Percentiles rank a stretch among this genome's conserved stretches.
Evolutionary conservation across 2,113 vertebrate species (phyloP).

Genomic region (Cavia aperea): DNA sequence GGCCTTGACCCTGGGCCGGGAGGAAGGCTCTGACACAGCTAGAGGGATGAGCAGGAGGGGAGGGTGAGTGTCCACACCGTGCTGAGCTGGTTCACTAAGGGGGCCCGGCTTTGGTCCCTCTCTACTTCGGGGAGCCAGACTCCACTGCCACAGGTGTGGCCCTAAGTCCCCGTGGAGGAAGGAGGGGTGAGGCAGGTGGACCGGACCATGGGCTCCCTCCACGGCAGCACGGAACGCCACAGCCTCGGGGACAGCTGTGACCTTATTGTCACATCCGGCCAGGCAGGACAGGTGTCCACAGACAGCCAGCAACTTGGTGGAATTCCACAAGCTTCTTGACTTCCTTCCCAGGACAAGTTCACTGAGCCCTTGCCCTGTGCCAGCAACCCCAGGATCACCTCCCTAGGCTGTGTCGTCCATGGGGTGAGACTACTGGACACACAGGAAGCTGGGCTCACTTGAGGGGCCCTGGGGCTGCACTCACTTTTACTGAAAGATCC

Average conservation of each 20-base stretch:
- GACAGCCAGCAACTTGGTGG: constrained; percentile 71
- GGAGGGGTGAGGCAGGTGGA: constrained; percentile 83
- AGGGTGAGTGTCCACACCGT: constrained; percentile 78
- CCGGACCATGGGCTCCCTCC: constrained; percentile 82
- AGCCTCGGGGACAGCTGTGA: constrained; percentile 77
- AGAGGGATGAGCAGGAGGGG: constrained; percentile 83
- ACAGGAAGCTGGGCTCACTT: rapidly evolving
- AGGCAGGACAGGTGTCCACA: constrained; percentile 84
- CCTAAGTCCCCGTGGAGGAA: constrained; percentile 81
- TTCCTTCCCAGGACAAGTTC: constrained; percentile 84
- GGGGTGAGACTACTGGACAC: constrained; percentile 76
- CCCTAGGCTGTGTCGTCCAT: constrained; percentile 88
- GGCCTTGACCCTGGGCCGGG: constrained; percentile 71
- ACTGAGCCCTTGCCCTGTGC: constrained; percentile 80
- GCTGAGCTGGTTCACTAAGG: constrained; percentile 79
- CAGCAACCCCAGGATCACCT: constrained; percentile 79
- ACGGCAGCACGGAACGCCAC: constrained; percentile 66
- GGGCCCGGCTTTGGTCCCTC: constrained; percentile 82
- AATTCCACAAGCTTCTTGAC: constrained; percentile 70
- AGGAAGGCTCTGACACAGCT: constrained; percentile 77
- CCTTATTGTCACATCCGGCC: constrained; percentile 87
- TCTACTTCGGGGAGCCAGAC: constrained; percentile 91
- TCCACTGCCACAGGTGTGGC: constrained; percentile 78
- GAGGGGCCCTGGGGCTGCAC: neutral
- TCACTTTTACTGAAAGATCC: rapidly evolving